Evolutionary conservation across 1,140 invertebrate species (phyloP).

Genomic region (Propsilocerus akamusi): DNA sequence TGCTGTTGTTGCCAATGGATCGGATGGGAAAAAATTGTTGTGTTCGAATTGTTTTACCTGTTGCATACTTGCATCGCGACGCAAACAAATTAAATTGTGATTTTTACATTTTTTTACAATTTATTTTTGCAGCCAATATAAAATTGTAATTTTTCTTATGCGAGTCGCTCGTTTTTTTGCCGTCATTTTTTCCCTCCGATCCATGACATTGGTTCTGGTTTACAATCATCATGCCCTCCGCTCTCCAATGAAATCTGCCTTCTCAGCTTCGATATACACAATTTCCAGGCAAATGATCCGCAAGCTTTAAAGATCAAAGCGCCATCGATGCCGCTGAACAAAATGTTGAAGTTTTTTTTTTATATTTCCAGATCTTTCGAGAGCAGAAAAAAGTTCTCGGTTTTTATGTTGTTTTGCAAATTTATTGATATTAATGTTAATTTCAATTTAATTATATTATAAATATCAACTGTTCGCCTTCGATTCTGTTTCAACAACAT

Average conservation of each 20-base stretch:
- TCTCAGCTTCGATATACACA: no score
- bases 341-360: no score
- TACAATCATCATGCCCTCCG: no score
- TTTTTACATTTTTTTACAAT: conserved; percentile 4
- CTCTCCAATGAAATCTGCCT: background rate
- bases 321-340: background rate
- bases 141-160: background rate
- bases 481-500: no score
- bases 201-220: no score
- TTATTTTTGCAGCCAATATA: conserved; percentile 2
- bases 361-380: no score
- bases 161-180: background rate
- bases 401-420: no score
- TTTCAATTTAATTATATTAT: conserved; percentile 1
- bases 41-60: background rate
- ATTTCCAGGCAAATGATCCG: no score
- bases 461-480: no score
- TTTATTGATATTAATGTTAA: conserved; percentile 2
- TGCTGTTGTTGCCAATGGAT: background rate
- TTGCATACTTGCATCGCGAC: background rate
- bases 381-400: no score
- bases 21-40: no score
- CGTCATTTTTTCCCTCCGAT: background rate
- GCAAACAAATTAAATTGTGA: conserved; percentile 3
- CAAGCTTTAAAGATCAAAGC: background rate